Conservation (phyloP, 2,888 invertebrate species). For the Seira sanloemensis region DNA sequence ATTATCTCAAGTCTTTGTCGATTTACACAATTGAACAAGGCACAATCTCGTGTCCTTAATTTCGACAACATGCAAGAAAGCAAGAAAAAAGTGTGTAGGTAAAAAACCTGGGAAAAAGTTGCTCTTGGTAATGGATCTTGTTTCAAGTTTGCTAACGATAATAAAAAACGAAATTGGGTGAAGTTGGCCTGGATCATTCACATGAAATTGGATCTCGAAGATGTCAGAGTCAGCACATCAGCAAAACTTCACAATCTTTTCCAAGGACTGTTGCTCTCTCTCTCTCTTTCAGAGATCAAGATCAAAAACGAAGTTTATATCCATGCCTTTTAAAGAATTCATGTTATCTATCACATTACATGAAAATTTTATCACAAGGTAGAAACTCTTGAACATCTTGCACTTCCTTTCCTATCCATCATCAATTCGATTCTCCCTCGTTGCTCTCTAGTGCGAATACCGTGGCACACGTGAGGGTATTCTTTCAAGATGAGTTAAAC, state of each 20-base stretch:
- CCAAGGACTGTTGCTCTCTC: constrained; percentile 47
- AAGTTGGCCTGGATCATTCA: constrained; percentile 5
- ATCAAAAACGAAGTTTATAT: constrained; percentile 36
- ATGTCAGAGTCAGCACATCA: constrained; percentile 18
- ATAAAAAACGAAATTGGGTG: constrained; percentile 55
- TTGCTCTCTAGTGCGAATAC: background rate
- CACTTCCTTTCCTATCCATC: constrained; percentile 36
- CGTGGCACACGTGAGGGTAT: constrained; percentile 3
- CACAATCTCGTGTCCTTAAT: constrained; percentile 6
- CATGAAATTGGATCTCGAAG: constrained; percentile 1
- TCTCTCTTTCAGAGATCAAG: constrained; percentile 48
- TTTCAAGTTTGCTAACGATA: constrained; percentile 10
- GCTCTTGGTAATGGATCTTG: background rate
- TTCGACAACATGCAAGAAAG: background rate
- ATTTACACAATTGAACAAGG: constrained; percentile 9
- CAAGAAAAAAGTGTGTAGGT: background rate
- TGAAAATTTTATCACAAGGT: background rate
- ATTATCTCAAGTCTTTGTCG: background rate
- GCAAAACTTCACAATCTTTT: constrained; percentile 19
- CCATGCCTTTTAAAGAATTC: constrained; percentile 32
- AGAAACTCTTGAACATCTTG: constrained; percentile 37
- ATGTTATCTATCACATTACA: constrained; percentile 26
- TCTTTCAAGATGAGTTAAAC: constrained; percentile 2
- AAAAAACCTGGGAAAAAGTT: background rate
- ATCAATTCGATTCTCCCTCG: background rate